phyloP scores from a whole-genome alignment of 2,113 vertebrate genomes.

The Rhizomys pruinosus region DNA sequence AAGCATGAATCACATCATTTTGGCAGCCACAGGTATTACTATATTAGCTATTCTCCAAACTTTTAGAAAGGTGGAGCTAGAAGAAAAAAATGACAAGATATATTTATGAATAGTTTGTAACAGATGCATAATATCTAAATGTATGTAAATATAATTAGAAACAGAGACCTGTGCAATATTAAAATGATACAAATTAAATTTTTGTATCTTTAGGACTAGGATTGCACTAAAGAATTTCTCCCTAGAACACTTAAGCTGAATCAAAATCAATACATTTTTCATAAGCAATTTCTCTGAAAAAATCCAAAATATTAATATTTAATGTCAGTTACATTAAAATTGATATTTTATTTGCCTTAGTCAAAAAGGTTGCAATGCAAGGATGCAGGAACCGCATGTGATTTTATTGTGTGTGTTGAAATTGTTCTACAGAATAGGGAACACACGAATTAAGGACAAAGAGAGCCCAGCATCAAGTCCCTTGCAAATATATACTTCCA shows the following conservation, averaged over 20 bases:
- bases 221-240: not conserved
- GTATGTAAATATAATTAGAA: not conserved
- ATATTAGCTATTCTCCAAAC: constrained; percentile 72
- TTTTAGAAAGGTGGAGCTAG: constrained; percentile 21
- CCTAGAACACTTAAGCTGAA: not conserved
- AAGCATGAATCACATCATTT: constrained; percentile 74
- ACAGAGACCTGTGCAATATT: not conserved
- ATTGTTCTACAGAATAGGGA: constrained; percentile 1
- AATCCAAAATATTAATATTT: constrained; percentile 31
- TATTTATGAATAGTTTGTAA: not conserved
- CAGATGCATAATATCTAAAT: not conserved
- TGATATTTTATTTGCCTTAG: constrained; percentile 56
- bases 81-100: not conserved
- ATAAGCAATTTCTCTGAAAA: constrained; percentile 28
- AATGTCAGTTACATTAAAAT: constrained; percentile 21
- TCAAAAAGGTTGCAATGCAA: constrained; percentile 36
- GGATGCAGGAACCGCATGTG: not conserved
- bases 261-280: constrained; percentile 61
- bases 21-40: constrained; percentile 59
- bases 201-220: too few species aligned
- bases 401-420: not conserved
- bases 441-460: not conserved
- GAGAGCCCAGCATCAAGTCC: not conserved
- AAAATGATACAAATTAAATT: constrained; percentile 15
- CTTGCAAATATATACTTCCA: not conserved